phyloP scores from a whole-genome alignment of 1,140 invertebrate species.

The Hermetia illucens region DNA sequence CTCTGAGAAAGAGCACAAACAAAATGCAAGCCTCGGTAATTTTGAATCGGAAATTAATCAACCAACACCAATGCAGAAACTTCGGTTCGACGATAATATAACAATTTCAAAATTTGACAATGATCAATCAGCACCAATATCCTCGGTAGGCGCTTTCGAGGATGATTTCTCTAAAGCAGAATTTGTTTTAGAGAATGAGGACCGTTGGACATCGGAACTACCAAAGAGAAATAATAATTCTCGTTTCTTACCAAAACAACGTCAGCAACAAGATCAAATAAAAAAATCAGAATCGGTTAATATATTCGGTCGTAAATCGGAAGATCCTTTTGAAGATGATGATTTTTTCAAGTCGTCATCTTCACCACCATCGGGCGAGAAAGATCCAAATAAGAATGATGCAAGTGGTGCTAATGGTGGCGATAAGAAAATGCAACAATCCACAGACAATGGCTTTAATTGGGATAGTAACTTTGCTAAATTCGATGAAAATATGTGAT shows the following conservation, averaged over 20 bases:
- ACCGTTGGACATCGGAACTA: slow-evolving; percentile 11
- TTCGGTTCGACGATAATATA: slow-evolving; percentile 29
- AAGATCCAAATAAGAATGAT: slow-evolving; percentile 2
- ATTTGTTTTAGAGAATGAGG: slow-evolving; percentile 27
- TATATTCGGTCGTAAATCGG: slow-evolving; percentile 61
- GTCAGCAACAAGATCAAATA: slow-evolving; percentile 36
- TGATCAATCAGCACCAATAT: not conserved
- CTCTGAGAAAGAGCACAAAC: slow-evolving; percentile 37
- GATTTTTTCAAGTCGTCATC: slow-evolving; percentile 55
- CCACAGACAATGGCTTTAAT: slow-evolving; percentile 14
- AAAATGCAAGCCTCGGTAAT: slow-evolving; percentile 10
- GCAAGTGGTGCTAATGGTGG: slow-evolving; percentile 3
- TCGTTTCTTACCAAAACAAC: too few relatives aligned
- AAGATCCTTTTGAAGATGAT: slow-evolving; percentile 74
- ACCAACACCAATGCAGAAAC: slow-evolving; percentile 23
- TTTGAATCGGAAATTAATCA: not conserved
- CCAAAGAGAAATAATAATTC: slow-evolving; percentile 20
- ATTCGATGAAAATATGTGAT: slow-evolving; percentile 33
- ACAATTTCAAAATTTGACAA: slow-evolving; percentile 28
- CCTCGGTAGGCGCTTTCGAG: slow-evolving; percentile 22
- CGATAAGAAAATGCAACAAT: slow-evolving; percentile 1
- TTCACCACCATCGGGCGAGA: slow-evolving; percentile 4
- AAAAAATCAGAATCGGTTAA: slow-evolving; percentile 78
- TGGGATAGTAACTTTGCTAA: slow-evolving; percentile 31
- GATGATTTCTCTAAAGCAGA: slow-evolving; percentile 29